phyloP scores from a whole-genome alignment of 2,113 vertebrate genomes.

The Dascyllus trimaculatus region DNA sequence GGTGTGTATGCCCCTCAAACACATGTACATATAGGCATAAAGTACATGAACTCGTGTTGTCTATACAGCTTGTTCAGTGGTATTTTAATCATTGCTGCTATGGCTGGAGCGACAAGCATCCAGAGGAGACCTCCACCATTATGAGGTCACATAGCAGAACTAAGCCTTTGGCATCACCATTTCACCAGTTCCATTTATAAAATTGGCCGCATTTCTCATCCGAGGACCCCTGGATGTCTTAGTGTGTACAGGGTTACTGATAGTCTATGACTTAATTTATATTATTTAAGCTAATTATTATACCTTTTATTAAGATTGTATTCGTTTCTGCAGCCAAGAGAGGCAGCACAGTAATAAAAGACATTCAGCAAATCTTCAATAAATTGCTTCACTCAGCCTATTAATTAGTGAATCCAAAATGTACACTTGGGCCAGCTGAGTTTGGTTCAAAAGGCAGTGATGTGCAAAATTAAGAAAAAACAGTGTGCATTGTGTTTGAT shows the following conservation, averaged over 20 bases:
- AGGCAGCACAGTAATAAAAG: not conserved
- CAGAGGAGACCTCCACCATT: not conserved
- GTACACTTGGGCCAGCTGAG: not conserved
- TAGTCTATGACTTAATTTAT: not conserved
- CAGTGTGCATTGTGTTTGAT: not conserved
- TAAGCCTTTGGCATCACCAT: not conserved
- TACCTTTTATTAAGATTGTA: not conserved
- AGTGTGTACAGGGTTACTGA: not conserved
- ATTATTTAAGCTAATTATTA: not conserved
- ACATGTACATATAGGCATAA: too few relatives aligned
- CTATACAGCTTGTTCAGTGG: too few relatives aligned
- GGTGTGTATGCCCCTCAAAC: too few relatives aligned
- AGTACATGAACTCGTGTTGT: too few relatives aligned
- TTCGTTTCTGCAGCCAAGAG: not conserved
- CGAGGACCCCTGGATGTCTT: not conserved
- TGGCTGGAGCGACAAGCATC: not conserved
- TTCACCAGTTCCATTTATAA: not conserved
- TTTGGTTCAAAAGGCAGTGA: not conserved
- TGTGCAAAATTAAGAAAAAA: not conserved
- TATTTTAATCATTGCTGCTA: not conserved
- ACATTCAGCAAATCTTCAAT: not conserved
- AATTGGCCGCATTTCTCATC: not conserved
- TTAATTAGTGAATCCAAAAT: slow-evolving; percentile 5
- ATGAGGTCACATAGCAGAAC: not conserved
- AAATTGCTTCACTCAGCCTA: not conserved